Evolutionary conservation across 2,113 vertebrate genomes (phyloP).

Genomic region (Cranoglanis bouderius): DNA sequence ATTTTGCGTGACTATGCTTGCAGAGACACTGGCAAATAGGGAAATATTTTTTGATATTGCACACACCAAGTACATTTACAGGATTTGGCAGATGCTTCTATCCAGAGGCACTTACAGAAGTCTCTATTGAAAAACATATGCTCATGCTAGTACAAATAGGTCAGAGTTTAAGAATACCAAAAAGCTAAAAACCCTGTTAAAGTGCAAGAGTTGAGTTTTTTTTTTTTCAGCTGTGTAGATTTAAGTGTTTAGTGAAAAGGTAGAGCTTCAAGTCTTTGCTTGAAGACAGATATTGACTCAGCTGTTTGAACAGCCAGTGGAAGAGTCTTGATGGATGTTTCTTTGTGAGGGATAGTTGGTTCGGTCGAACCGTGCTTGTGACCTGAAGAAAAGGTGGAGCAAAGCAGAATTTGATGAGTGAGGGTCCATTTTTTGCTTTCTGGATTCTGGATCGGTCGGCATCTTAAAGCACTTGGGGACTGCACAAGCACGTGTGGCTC

Average conservation of each 20-base stretch:
- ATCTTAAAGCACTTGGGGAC: background rate
- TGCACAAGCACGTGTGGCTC: background rate
- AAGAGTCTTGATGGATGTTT: background rate
- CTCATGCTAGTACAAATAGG: background rate
- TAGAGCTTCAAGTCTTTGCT: background rate
- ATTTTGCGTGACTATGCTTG: background rate
- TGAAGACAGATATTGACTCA: background rate
- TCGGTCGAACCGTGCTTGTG: background rate
- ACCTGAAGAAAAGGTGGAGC: background rate
- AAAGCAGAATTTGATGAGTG: background rate
- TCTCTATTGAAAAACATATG: background rate
- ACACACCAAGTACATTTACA: background rate
- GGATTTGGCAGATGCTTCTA: background rate
- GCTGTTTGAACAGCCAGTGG: background rate
- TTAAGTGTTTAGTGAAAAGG: background rate
- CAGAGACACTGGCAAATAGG: background rate
- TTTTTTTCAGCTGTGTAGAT: conserved; percentile 1
- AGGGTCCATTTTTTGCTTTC: background rate
- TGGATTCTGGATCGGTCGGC: background rate
- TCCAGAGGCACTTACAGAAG: background rate
- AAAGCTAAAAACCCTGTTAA: background rate
- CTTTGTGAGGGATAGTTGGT: background rate
- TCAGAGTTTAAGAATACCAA: background rate
- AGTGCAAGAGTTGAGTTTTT: background rate
- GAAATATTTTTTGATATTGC: background rate